phyloP scores from a whole-genome alignment of 2,797 vertebrate species.

The Anas bernieri region DNA sequence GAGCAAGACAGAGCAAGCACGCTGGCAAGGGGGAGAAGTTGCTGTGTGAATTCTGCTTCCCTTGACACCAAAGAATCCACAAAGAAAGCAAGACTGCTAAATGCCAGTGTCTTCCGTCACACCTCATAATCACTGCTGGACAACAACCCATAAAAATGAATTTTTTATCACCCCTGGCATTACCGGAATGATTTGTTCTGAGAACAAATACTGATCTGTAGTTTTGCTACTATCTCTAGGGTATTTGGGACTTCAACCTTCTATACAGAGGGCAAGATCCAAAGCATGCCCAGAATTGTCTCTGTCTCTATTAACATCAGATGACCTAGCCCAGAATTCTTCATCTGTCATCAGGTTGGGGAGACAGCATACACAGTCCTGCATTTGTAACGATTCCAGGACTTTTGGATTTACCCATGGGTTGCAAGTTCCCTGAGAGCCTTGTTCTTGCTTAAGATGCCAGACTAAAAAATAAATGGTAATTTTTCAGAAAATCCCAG shows the following conservation, averaged over 20 bases:
- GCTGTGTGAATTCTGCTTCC: background rate
- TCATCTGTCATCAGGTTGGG: background rate
- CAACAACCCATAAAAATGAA: background rate
- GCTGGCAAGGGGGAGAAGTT: background rate
- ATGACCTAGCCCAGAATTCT: background rate
- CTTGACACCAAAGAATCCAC: background rate
- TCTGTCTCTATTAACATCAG: background rate
- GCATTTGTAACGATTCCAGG: background rate
- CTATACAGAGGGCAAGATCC: background rate
- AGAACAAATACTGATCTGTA: background rate
- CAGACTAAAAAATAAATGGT: background rate
- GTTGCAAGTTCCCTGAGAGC: background rate
- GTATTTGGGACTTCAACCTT: background rate
- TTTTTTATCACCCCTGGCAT: background rate
- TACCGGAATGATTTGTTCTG: background rate
- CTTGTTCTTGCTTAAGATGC: background rate
- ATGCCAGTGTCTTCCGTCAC: background rate
- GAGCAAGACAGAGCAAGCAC: accelerated
- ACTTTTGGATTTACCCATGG: background rate
- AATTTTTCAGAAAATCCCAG: background rate
- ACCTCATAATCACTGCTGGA: background rate
- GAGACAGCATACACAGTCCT: background rate
- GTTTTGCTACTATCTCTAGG: background rate
- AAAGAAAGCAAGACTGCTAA: background rate
- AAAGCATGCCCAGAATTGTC: accelerated